Conservation (phyloP, 2,113 vertebrate species). For the Aramus guarauna region DNA sequence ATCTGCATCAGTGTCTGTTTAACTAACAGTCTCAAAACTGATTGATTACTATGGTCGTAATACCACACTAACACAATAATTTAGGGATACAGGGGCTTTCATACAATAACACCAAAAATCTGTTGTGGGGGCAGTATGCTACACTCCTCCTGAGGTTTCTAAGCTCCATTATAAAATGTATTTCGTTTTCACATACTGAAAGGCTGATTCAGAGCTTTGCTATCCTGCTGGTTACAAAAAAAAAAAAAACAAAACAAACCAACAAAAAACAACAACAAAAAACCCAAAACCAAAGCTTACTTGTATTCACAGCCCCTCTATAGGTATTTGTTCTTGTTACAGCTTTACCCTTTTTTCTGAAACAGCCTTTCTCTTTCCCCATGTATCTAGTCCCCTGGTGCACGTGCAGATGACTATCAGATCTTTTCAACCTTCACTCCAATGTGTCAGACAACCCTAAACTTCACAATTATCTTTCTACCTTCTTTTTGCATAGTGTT, state of each 20-base stretch:
- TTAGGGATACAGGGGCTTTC: neutral
- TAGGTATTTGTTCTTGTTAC: neutral
- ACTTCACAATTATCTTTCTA: neutral
- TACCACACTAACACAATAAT: neutral
- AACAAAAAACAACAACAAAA: no score
- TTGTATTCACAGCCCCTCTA: neutral
- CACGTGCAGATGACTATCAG: neutral
- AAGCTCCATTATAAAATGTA: neutral
- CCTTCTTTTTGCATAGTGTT: neutral
- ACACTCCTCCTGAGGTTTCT: neutral
- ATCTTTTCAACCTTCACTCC: neutral
- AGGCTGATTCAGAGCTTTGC: neutral
- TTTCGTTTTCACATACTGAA: neutral
- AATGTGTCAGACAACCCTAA: neutral
- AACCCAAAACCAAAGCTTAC: neutral
- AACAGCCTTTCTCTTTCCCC: neutral
- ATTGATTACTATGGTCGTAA: neutral
- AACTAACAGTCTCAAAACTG: neutral
- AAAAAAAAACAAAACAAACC: no score
- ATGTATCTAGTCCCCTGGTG: neutral
- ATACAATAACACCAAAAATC: neutral
- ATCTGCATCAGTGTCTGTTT: neutral
- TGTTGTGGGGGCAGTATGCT: neutral
- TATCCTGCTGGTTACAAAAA: neutral
- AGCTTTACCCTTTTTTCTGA: neutral